These are phyloP conservation scores for Choloepus didactylus DNA, from an alignment of 2,797 vertebrate species.

Conservation along the genomic window DNA sequence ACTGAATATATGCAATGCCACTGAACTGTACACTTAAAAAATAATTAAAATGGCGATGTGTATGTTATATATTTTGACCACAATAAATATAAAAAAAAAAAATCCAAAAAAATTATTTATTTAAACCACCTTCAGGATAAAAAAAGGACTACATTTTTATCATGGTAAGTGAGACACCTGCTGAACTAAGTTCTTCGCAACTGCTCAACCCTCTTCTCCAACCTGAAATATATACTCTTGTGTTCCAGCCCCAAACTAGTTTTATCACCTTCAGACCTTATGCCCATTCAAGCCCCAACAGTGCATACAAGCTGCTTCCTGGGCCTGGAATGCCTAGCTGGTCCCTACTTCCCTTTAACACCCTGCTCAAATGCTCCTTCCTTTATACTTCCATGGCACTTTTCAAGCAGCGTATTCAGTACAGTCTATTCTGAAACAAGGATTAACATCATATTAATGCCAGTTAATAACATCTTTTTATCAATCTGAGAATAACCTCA, in stretches of 20 bases:
- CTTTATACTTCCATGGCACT: not conserved
- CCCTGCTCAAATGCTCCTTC: not conserved
- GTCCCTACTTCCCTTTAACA: not conserved
- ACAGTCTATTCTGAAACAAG: not conserved
- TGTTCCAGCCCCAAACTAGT: not conserved
- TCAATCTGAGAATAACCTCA: not conserved
- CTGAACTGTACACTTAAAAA: no score
- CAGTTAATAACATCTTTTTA: not conserved
- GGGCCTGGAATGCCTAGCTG: not conserved
- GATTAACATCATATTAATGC: not conserved
- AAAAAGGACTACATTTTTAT: not conserved
- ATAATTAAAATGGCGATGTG: no score
- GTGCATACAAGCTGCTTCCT: not conserved
- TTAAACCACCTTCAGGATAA: not conserved
- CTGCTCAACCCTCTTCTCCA: not conserved
- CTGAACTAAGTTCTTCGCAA: not conserved
- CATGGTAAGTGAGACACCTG: not conserved
- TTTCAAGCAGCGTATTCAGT: not conserved
- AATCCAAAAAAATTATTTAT: no score
- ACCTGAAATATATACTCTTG: not conserved
- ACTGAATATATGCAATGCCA: no score
- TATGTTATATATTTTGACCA: no score
- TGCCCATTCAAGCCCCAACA: not conserved
- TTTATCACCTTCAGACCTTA: not conserved
- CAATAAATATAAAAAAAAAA: no score